Evolutionary conservation across 1,140 invertebrate genomes (phyloP).

Genomic region (Cotesia typhae): DNA sequence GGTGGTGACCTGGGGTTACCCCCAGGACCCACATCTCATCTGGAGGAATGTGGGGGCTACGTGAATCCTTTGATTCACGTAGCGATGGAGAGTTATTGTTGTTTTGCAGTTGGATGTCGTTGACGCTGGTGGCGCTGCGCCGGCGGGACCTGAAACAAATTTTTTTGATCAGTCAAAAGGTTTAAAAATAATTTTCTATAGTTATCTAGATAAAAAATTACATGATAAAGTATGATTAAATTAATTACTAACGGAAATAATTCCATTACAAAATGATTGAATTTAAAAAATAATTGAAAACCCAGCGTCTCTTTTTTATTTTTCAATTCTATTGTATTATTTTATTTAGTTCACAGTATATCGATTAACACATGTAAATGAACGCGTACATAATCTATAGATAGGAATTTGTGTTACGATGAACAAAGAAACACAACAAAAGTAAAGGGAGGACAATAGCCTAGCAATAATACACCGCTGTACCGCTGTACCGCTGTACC

Average conservation of each 20-base stretch:
- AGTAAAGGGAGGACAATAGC: conserved; percentile 14
- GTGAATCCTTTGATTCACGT: conserved; percentile 53
- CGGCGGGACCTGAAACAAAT: conserved; percentile 58
- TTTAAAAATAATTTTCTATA: no score
- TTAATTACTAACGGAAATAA: no score
- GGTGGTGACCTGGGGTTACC: conserved; percentile 75
- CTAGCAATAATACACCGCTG: conserved; percentile 25
- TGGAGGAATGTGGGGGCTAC: conserved; percentile 52
- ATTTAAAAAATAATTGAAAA: not conserved
- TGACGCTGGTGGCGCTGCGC: conserved; percentile 58
- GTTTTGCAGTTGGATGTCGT: conserved; percentile 60
- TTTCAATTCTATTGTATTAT: not conserved
- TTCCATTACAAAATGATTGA: not conserved
- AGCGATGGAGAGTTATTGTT: conserved; percentile 57
- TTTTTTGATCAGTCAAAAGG: no score
- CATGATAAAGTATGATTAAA: no score
- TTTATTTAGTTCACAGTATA: not conserved
- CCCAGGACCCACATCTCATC: conserved; percentile 66
- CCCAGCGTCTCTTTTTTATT: no score
- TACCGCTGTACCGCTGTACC: conserved; percentile 8
- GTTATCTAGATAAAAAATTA: no score
- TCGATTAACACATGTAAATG: not conserved
- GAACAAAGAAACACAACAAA: conserved; percentile 24
- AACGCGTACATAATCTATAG: not conserved
- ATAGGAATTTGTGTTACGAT: not conserved